Evolutionary conservation across 2,113 vertebrate genomes (phyloP).

Genomic region (Alaudala cheleensis): DNA sequence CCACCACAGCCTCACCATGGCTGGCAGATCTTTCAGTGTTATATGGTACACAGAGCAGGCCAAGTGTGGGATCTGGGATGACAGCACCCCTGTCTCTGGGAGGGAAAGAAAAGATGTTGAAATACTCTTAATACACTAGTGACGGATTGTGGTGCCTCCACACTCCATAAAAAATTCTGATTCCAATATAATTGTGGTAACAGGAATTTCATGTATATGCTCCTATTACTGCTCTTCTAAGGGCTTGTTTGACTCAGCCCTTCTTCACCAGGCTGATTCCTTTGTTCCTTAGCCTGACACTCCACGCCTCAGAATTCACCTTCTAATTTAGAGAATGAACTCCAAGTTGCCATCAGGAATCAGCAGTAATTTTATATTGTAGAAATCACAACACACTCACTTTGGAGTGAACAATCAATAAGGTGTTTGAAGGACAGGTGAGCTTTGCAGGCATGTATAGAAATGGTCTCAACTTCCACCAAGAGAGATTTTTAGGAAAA

Average conservation of each 20-base stretch:
- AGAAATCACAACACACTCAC: background rate
- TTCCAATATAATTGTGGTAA: background rate
- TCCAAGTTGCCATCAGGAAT: background rate
- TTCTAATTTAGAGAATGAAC: background rate
- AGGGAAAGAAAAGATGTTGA: background rate
- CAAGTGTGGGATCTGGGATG: conserved; percentile 89
- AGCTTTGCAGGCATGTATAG: background rate
- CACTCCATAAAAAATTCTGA: background rate
- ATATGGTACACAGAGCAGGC: conserved; percentile 93
- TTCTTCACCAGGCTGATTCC: background rate
- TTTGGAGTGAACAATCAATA: background rate
- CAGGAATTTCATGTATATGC: background rate
- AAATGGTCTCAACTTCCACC: background rate
- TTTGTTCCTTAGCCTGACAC: background rate
- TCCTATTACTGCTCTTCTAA: background rate
- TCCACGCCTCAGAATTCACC: background rate
- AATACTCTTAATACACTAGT: background rate
- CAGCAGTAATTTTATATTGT: background rate
- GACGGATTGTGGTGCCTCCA: background rate
- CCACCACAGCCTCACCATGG: conserved; percentile 98
- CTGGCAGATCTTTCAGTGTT: conserved; percentile 91
- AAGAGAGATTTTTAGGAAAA: background rate
- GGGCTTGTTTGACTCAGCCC: background rate
- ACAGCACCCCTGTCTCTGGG: conserved; percentile 74
- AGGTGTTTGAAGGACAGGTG: background rate